Base-by-base conservation (phyloP, 2,113 vertebrate species). In the Antennarius striatus region DNA sequence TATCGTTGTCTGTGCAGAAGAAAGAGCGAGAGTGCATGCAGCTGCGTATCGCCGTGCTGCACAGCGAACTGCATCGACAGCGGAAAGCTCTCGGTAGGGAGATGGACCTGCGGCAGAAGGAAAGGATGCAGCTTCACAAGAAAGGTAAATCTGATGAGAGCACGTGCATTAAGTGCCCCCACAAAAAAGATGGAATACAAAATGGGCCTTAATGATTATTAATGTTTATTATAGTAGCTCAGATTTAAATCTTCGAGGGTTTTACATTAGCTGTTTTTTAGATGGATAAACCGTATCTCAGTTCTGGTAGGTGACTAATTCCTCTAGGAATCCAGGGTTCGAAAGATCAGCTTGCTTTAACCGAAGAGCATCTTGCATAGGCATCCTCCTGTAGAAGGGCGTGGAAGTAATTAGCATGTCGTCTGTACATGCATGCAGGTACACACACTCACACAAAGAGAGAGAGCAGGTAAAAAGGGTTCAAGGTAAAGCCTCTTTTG, bases 1-100 rank as follows among this genome's bases (percentile, higher is more conserved):
- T 55, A 14, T 64, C 17, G 6, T 30, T 64, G 8, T 75, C 52
- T 54, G 52, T 42, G 56, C 88, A 99, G 97, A 98, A 98, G 89
- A 99, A 98, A 58, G 93, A 96, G 89, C 94, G 92, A 29, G 97
- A 98, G 86, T 96, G 96, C 88, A 95, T 98, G 91, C 96, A 95
- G 77, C 81, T 98, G 85, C 95, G 96, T 68, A 94, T 98, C 48
- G 89, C 95, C 54, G 95, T 98, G 86, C 95, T 99, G 79, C 94
- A 86, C 16, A 94, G 95, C 39, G 98, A 99, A 66, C 86, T 98
- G 85, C 94, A 96, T 89, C 93, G 96, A 73, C 98, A 99, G 92
- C 95, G 91, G 88, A 96, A 94, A 77, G 95, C 95, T 3, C 87
- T 98, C 11, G 92, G 92, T 64, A 89, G 92, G 52, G 97, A 98